Percentiles rank a stretch among this genome's conserved stretches.
Evolutionary conservation across 2,888 invertebrate species (phyloP).

Genomic region (Cheilosia scutellata): DNA sequence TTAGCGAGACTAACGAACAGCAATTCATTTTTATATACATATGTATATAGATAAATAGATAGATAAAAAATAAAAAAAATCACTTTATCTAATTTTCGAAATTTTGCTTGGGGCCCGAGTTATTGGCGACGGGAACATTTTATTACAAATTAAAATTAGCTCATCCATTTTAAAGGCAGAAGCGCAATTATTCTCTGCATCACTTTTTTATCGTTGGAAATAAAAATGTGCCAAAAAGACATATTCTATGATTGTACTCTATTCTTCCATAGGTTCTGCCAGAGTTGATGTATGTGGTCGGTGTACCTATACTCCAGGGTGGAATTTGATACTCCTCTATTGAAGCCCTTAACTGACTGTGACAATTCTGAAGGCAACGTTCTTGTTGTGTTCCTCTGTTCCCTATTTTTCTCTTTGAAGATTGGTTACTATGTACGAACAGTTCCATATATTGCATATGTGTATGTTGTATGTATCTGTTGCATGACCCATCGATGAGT

Average conservation of each 20-base stretch:
- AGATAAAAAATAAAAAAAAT: no score
- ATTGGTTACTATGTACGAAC: background rate
- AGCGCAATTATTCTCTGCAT: background rate
- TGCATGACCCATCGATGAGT: slow-evolving; percentile 60
- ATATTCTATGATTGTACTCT: slow-evolving; percentile 1
- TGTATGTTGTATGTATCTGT: slow-evolving; percentile 24
- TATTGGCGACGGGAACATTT: no score
- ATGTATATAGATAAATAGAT: no score
- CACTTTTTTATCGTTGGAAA: slow-evolving; percentile 22
- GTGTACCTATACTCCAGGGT: slow-evolving; percentile 36
- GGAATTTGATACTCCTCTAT: slow-evolving; percentile 56
- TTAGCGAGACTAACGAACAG: no score
- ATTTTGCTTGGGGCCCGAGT: no score
- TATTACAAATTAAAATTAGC: no score
- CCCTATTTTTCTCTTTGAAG: slow-evolving; percentile 31
- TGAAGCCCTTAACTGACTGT: slow-evolving; percentile 62
- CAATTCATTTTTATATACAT: no score
- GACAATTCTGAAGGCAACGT: slow-evolving; percentile 60
- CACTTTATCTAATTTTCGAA: no score
- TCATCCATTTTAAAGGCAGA: no score
- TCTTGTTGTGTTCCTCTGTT: slow-evolving; percentile 49
- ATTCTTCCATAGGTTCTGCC: slow-evolving; percentile 6
- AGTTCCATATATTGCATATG: background rate
- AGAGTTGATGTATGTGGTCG: slow-evolving; percentile 24
- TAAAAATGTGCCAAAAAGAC: slow-evolving; percentile 11